Conservation (phyloP, 2,113 vertebrate genomes). For the Menidia beryllina region DNA sequence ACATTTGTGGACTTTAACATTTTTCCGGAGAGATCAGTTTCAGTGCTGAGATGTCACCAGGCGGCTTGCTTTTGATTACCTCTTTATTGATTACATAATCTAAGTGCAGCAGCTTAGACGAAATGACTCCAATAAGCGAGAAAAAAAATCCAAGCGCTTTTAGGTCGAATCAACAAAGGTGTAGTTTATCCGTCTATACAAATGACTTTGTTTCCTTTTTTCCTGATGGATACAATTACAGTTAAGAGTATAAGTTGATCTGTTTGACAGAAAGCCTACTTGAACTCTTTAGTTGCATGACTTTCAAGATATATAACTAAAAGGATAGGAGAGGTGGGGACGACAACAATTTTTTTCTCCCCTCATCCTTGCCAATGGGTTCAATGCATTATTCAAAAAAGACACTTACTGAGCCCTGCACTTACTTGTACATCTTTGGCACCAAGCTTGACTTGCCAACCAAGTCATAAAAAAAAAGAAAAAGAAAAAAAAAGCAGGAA, state of each 20-base stretch:
- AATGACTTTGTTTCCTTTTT: conserved; percentile 9
- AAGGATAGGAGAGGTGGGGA: background rate
- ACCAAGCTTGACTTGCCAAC: conserved; percentile 71
- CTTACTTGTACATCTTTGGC: conserved; percentile 77
- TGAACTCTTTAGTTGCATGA: conserved; percentile 45
- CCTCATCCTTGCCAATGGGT: conserved; percentile 49
- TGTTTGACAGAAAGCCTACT: conserved; percentile 42
- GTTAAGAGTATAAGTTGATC: conserved; percentile 43
- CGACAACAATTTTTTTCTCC: conserved; percentile 3
- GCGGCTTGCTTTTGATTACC: conserved; percentile 10
- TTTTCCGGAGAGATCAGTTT: conserved; percentile 15
- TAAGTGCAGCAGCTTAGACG: background rate
- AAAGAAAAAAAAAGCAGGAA: background rate
- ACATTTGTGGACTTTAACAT: conserved; percentile 31
- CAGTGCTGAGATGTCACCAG: background rate
- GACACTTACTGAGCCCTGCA: conserved; percentile 80
- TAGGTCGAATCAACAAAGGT: too few relatives aligned
- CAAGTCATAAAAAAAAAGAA: conserved; percentile 42
- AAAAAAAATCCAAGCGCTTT: too few relatives aligned
- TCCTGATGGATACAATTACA: too few relatives aligned
- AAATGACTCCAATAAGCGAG: background rate
- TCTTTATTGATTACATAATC: background rate
- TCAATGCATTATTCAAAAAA: conserved; percentile 80
- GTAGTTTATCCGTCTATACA: background rate
- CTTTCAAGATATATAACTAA: conserved; percentile 35